Conservation (phyloP, 2,113 vertebrate genomes). For the Neolamprologus sp. region DNA sequence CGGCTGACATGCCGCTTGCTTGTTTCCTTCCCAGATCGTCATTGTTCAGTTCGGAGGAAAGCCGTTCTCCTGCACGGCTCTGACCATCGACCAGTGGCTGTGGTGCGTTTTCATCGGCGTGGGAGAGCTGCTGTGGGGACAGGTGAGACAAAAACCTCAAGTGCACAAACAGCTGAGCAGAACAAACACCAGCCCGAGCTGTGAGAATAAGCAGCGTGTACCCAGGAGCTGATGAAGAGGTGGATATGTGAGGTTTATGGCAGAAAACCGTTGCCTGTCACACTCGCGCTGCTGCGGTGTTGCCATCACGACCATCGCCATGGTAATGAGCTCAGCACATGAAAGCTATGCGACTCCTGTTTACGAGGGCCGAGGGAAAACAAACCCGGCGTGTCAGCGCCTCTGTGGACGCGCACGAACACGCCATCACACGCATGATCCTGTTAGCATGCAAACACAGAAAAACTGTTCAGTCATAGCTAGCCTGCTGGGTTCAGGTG, state of each 20-base stretch:
- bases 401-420: neutral
- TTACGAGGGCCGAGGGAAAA: conserved; percentile 21
- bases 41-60: conserved; percentile 96
- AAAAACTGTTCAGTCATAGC: neutral
- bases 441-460: neutral
- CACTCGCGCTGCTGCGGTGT: neutral
- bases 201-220: neutral
- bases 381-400: conserved; percentile 34
- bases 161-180: neutral
- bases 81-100: conserved; percentile 91
- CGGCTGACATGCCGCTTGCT: neutral
- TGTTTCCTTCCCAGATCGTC: conserved; percentile 73
- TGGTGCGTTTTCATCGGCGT: conserved; percentile 96
- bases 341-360: conserved; percentile 40
- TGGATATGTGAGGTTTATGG: neutral
- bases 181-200: neutral
- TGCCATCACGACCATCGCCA: conserved; percentile 46
- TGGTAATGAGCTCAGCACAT: conserved; percentile 56
- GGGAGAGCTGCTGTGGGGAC: conserved; percentile 94
- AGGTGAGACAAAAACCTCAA: conserved; percentile 74
- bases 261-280: conserved; percentile 21
- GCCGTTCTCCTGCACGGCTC: conserved; percentile 89
- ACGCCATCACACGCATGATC: neutral
- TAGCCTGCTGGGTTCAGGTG: conserved; percentile 22
- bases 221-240: neutral